Conservation (phyloP, 92 coral and sea anemone genomes). For the Actinernus sp. region DNA sequence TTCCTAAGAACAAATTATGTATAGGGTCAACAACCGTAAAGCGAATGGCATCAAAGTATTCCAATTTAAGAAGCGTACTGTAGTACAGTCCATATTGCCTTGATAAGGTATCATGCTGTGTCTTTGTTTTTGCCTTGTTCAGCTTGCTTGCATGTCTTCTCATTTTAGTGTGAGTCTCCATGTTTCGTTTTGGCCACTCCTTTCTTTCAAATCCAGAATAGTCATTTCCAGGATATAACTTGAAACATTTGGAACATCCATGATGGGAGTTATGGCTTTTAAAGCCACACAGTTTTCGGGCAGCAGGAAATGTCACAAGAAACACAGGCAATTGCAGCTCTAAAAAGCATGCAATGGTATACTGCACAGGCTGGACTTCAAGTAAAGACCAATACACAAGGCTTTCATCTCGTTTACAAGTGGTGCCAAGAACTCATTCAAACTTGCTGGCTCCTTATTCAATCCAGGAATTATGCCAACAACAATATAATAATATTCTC, state of each 20-base stretch:
- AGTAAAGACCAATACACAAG: conserved; percentile 32
- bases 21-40: too few species aligned
- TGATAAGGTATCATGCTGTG: too few species aligned
- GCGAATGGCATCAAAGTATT: too few species aligned
- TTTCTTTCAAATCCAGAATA: conserved; percentile 48
- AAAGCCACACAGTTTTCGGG: conserved; percentile 53
- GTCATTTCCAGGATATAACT: conserved; percentile 52
- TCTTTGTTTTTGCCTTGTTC: too few species aligned
- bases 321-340: conserved; percentile 45
- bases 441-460: conserved; percentile 35
- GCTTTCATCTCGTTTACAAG: conserved; percentile 46
- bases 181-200: conserved; percentile 41
- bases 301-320: conserved; percentile 57
- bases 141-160: too few species aligned
- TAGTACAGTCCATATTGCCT: too few species aligned
- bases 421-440: conserved; percentile 50
- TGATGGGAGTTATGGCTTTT: conserved; percentile 49
- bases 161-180: conserved; percentile 21
- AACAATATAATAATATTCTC: conserved; percentile 44
- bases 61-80: too few species aligned
- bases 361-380: conserved; percentile 28
- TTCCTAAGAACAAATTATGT: too few species aligned
- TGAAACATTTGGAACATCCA: conserved; percentile 61
- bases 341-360: conserved; percentile 28
- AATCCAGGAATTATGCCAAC: conserved; percentile 52